Evolutionary conservation across 2,888 invertebrate genomes (phyloP).

Genomic region (Drosophila neutralis): DNA sequence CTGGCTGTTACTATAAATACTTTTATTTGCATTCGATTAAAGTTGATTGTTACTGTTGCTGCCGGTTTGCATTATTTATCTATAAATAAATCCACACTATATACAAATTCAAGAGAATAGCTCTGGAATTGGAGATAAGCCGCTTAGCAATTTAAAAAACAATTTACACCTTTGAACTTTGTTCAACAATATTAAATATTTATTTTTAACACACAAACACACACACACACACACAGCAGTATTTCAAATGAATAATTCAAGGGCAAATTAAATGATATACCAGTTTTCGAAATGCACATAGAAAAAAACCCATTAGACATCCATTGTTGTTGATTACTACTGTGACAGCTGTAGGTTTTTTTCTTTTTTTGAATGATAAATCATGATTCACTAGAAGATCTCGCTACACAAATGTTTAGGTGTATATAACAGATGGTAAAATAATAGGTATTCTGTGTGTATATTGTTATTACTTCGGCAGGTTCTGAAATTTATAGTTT

Average conservation of each 20-base stretch:
- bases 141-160: conserved; percentile 27
- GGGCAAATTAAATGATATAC: conserved; percentile 2
- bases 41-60: conserved; percentile 19
- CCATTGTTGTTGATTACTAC: conserved; percentile 18
- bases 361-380: conserved; percentile 31
- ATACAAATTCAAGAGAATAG: not conserved
- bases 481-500: conserved; percentile 7
- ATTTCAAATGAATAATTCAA: conserved; percentile 47
- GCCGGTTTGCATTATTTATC: not conserved
- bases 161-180: conserved; percentile 20
- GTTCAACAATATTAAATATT: conserved; percentile 27
- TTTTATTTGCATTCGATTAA: conserved; percentile 34
- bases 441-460: conserved; percentile 3
- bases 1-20: not conserved
- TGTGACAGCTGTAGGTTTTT: conserved; percentile 20
- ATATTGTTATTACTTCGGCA: not conserved
- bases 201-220: conserved; percentile 9
- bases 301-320: not conserved
- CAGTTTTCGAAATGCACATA: not conserved
- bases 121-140: conserved; percentile 28
- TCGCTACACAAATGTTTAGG: conserved; percentile 5
- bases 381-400: conserved; percentile 17
- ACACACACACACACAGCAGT: not conserved
- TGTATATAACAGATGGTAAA: not conserved
- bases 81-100: not conserved